phyloP scores from a whole-genome alignment of 2,113 vertebrate species.

The Eclectus roratus region DNA sequence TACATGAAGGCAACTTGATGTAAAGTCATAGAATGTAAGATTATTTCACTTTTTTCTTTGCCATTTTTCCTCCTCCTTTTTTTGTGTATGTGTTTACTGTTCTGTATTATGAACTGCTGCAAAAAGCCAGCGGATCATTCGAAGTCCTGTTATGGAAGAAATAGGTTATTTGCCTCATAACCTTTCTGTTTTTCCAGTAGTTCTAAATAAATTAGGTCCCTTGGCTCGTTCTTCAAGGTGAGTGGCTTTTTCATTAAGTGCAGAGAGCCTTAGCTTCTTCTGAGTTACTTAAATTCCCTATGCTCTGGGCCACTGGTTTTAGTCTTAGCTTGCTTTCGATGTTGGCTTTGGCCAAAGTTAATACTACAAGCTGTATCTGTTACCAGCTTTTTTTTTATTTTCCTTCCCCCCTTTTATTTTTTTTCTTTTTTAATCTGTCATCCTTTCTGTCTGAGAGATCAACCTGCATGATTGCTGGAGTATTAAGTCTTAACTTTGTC shows the following conservation, averaged over 20 bases:
- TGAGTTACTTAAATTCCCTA: not conserved
- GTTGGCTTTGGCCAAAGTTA: constrained; percentile 25
- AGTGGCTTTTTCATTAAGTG: constrained; percentile 62
- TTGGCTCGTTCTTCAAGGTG: constrained; percentile 42
- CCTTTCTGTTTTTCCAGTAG: constrained; percentile 8
- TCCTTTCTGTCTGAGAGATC: constrained; percentile 18
- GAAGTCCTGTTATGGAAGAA: not conserved
- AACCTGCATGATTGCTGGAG: constrained; percentile 52
- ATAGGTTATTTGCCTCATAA: not conserved
- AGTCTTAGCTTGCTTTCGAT: not conserved
- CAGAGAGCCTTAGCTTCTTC: constrained; percentile 22
- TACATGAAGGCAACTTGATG: not conserved
- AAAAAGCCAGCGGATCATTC: not conserved
- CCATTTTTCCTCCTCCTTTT: not conserved
- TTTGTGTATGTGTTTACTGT: not conserved
- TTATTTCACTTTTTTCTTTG: not conserved
- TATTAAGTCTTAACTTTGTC: constrained; percentile 13
- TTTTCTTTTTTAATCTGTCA: not conserved
- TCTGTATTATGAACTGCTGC: not conserved
- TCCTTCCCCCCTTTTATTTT: not conserved
- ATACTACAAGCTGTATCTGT: not conserved
- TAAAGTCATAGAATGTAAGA: not conserved
- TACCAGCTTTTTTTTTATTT: not conserved
- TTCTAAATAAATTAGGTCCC: constrained; percentile 44
- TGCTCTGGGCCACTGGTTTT: constrained; percentile 25